phyloP scores from a whole-genome alignment of 2,113 vertebrate species.

The Oxyruncus cristatus region DNA sequence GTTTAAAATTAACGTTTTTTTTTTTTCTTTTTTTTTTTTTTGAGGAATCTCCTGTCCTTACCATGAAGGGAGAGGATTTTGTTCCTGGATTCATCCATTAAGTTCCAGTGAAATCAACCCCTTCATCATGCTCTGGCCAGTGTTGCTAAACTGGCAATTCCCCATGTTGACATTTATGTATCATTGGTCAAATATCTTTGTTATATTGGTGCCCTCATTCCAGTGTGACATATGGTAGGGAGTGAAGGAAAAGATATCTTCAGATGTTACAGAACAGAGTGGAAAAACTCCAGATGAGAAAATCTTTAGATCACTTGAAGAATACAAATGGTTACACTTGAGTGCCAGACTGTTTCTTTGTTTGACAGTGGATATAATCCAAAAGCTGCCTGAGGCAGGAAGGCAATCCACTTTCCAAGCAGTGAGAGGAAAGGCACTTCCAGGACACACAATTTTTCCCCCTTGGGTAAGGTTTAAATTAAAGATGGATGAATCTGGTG shows the following conservation, averaged over 20 bases:
- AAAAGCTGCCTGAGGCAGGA: conserved; percentile 30
- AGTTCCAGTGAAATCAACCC: background rate
- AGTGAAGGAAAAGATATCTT: background rate
- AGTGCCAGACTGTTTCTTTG: background rate
- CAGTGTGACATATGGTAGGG: background rate
- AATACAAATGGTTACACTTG: background rate
- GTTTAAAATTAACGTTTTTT: background rate
- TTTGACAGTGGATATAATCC: conserved; percentile 8
- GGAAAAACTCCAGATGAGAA: conserved; percentile 22
- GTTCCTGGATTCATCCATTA: background rate
- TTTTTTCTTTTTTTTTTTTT: background rate
- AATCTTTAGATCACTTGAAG: background rate
- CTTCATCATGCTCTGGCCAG: background rate
- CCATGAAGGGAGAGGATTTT: background rate
- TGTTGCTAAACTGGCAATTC: background rate
- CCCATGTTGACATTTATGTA: background rate
- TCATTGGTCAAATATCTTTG: background rate
- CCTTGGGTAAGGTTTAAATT: conserved; percentile 1
- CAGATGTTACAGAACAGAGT: background rate
- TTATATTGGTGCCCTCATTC: background rate
- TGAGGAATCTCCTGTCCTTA: background rate
- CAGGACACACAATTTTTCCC: background rate
- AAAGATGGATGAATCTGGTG: background rate
- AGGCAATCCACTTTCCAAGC: background rate
- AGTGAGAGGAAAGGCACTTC: background rate